Base-by-base conservation (phyloP, 2,113 vertebrate species). In the Coracopsis vasa region DNA sequence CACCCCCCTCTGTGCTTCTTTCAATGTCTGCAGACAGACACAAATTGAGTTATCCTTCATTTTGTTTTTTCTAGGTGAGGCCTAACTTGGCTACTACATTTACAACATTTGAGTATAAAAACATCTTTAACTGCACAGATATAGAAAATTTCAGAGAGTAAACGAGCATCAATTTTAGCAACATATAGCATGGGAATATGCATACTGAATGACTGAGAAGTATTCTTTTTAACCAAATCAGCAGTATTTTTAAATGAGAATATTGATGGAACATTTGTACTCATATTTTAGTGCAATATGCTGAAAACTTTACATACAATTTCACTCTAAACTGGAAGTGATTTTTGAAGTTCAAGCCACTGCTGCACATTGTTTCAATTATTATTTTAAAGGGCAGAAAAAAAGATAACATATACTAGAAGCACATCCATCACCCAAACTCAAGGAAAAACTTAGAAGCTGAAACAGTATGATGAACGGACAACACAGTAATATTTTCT, bases 181-280 rank as follows among this genome's bases (percentile, higher is more conserved):
- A 3, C 25, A 33, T 5, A 23, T 0, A n/a, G 35, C 4, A 44
- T 10, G 2, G 21, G 13, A 75, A 56, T n/a, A 39, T 19, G 5
- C 21, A 74, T 11, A 37, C 4, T n/a, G 20, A 62, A 67, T 23
- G 12, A 50, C 7, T 35, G 8, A 66, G 35, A 84, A 78, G 27
- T 72, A 35, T 11, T 18, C 13, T 11, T 29, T 64, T 88, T 51
- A 84, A 61, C 5, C 18, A 82, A 74, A 74, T 33, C 14, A 47
- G 28, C 17, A 33, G 4, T 15, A 39, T 48, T 81, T 91, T 91
- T 3, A 81, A 78, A 61, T 13, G 0, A 64, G 14, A 67, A 1
- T 44, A 73, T 25, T 90, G 39, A 24, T 62, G 33, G 56, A 79
- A 13, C 4, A 85, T 44, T 58, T 35, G 9, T 33, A 77, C 1